phyloP scores from a whole-genome alignment of 30 jellyfish, hydroid and myxozoan species.

The Clytia hemisphaerica region DNA sequence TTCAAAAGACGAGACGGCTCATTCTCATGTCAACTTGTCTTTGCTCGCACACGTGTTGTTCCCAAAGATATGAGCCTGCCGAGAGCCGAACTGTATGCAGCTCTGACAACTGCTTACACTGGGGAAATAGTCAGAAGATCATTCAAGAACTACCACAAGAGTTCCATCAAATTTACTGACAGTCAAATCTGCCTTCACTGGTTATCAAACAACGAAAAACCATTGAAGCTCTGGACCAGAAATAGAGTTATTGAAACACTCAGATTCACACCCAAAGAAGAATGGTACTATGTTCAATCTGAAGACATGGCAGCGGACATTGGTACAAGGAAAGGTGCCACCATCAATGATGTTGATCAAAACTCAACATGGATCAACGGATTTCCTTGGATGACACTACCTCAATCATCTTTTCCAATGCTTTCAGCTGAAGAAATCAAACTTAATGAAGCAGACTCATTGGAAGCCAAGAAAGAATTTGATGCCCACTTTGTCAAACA shows the following conservation, averaged over 20 bases:
- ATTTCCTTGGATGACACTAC: background rate
- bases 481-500: background rate
- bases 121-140: slow-evolving; percentile 4
- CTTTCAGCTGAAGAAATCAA: too few species aligned
- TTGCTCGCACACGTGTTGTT: slow-evolving; percentile 9
- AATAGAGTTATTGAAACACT: background rate
- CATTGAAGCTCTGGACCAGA: slow-evolving; percentile 9
- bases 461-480: background rate
- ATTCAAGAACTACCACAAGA: too few species aligned
- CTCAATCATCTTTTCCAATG: too few species aligned
- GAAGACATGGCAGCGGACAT: slow-evolving; percentile 1
- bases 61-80: background rate
- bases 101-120: background rate
- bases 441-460: slow-evolving; percentile 3
- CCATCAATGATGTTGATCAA: slow-evolving; percentile 7
- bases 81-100: too few species aligned
- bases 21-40: slow-evolving; percentile 7
- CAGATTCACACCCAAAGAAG: background rate
- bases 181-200: slow-evolving; percentile 4
- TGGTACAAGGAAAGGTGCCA: slow-evolving; percentile 13
- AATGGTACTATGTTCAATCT: too few species aligned
- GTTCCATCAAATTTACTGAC: slow-evolving; percentile 3
- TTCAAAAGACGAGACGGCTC: too few species aligned
- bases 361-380: slow-evolving; percentile 6
- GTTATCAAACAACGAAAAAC: slow-evolving; percentile 1